A percentile compares a stretch with the other conserved stretches of the same genome.
phyloP scores from a whole-genome alignment of 1,140 invertebrate species.

The Chrysoperla carnea region DNA sequence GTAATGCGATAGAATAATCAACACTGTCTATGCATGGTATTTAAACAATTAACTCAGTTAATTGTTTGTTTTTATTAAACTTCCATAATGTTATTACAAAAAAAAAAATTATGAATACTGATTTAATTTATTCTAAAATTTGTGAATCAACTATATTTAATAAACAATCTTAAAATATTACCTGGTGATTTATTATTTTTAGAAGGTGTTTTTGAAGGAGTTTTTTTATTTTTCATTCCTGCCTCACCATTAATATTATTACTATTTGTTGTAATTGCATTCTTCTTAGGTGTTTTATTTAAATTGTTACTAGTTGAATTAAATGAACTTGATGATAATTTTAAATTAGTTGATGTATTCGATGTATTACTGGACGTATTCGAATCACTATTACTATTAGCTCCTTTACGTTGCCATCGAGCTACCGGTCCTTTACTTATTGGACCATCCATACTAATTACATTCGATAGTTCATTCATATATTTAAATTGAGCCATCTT shows the following conservation, averaged over 20 bases:
- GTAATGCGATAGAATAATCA: too few relatives aligned
- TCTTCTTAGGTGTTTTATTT: conserved; percentile 24
- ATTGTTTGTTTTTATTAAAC: too few relatives aligned
- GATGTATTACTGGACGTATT: conserved; percentile 31
- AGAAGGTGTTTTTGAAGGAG: conserved; percentile 52
- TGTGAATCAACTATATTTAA: neutral
- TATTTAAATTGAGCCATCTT: conserved; percentile 62
- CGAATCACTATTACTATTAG: conserved; percentile 20
- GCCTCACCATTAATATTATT: conserved; percentile 20
- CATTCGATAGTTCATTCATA: conserved; percentile 57
- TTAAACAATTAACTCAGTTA: too few relatives aligned
- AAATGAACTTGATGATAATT: conserved; percentile 23
- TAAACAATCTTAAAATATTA: conserved; percentile 15
- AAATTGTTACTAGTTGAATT: conserved; percentile 15
- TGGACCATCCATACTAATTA: conserved; percentile 55
- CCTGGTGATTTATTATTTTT: conserved; percentile 47
- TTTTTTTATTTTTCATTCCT: conserved; percentile 27
- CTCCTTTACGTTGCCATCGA: conserved; percentile 54
- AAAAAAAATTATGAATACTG: too few relatives aligned
- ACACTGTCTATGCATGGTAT: too few relatives aligned
- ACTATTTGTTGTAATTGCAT: conserved; percentile 9
- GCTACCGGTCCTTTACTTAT: conserved; percentile 58
- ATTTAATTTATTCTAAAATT: too few relatives aligned
- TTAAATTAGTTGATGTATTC: conserved; percentile 32
- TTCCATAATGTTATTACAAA: too few relatives aligned